Evolutionary conservation across 2,797 vertebrate species (phyloP).

Genomic region (Neosilurus hyrtlii): DNA sequence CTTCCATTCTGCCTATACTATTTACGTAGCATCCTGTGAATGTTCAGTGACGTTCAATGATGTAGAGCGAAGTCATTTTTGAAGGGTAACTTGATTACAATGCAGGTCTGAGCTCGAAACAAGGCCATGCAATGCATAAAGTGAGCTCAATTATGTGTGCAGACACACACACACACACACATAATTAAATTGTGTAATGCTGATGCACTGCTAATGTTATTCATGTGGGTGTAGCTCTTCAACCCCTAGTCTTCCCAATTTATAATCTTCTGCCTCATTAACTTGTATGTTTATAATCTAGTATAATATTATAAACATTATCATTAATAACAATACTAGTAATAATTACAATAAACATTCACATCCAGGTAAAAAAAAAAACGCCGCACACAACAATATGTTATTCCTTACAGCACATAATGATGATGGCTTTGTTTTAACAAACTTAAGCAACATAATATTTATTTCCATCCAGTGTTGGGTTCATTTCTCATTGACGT

Average conservation of each 20-base stretch:
- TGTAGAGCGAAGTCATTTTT: conserved; percentile 9
- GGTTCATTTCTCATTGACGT: too few relatives aligned
- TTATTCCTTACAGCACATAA: too few relatives aligned
- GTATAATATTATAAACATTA: too few relatives aligned
- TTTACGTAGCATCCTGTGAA: conserved; percentile 28
- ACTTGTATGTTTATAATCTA: too few relatives aligned
- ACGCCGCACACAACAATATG: too few relatives aligned
- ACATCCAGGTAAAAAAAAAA: too few relatives aligned
- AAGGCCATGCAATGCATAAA: conserved; percentile 1
- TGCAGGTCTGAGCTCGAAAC: conserved; percentile 20
- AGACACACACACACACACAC: neutral
- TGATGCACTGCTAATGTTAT: conserved; percentile 2
- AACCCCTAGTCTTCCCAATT: neutral
- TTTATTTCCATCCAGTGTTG: too few relatives aligned
- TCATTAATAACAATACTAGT: too few relatives aligned
- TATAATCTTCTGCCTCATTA: neutral
- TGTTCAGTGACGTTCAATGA: too few relatives aligned
- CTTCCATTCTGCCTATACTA: conserved; percentile 20
- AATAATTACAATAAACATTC: too few relatives aligned
- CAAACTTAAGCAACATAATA: too few relatives aligned
- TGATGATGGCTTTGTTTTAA: too few relatives aligned
- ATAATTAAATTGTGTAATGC: conserved; percentile 2
- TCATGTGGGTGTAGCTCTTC: neutral
- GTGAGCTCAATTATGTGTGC: neutral
- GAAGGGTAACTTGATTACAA: conserved; percentile 34